These are phyloP conservation scores for Petrolisthes manimaculis DNA, from an alignment of 2,888 invertebrate species.

Conservation along the genomic window DNA sequence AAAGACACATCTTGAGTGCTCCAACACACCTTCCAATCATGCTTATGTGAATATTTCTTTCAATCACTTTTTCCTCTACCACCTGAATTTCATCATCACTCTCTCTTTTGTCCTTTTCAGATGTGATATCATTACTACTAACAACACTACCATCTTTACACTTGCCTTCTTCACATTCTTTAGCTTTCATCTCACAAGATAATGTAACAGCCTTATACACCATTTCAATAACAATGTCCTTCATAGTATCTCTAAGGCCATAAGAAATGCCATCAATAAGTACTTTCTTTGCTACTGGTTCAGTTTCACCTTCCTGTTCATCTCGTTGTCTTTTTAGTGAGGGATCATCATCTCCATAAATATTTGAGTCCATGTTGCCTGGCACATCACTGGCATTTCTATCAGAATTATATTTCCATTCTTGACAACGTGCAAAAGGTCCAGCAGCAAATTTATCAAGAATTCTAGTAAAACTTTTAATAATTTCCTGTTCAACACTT, in stretches of 20 bases:
- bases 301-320: not conserved
- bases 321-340: conserved; percentile 20
- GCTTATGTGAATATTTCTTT: conserved; percentile 71
- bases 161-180: conserved; percentile 40
- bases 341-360: not conserved
- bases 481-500: conserved; percentile 33
- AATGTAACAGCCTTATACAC: conserved; percentile 15
- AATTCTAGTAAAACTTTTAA: conserved; percentile 57
- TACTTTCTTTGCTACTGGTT: not conserved
- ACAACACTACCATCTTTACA: conserved; percentile 61
- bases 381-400: not conserved
- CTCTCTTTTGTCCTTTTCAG: conserved; percentile 52
- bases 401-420: conserved; percentile 64
- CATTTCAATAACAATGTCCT: conserved; percentile 25
- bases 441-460: conserved; percentile 66
- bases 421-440: conserved; percentile 69
- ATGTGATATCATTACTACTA: not conserved
- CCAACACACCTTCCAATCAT: conserved; percentile 79
- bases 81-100: conserved; percentile 55
- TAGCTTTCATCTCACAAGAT: not conserved
- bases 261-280: not conserved
- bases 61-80: conserved; percentile 69
- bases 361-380: not conserved
- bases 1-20: conserved; percentile 86
- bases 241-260: not conserved